These are phyloP conservation scores for Saguinus midas DNA, from an alignment of 2,113 vertebrate species.

Conservation along the genomic window DNA sequence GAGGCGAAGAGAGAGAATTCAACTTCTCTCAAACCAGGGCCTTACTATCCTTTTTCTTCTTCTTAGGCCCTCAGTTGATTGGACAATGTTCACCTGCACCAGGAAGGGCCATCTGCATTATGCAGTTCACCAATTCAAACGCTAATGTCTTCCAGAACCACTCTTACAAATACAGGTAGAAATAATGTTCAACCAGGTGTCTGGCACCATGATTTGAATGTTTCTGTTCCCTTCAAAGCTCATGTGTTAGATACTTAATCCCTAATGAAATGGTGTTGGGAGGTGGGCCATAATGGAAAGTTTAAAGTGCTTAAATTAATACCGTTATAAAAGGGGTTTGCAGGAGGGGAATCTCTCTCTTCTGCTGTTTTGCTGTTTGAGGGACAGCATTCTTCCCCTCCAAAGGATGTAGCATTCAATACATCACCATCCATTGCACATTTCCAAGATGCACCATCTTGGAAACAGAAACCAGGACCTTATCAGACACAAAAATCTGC, in stretches of 20 bases:
- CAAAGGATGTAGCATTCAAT: neutral
- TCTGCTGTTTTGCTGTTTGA: neutral
- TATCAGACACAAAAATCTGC: neutral
- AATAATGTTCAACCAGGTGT: neutral
- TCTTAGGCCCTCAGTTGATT: accelerated
- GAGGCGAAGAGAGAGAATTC: neutral
- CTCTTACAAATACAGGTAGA: neutral
- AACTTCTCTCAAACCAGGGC: neutral
- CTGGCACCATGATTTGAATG: neutral
- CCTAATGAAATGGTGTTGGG: neutral
- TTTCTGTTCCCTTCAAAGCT: neutral
- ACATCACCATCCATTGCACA: no score
- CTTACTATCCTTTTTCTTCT: neutral
- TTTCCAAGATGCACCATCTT: neutral
- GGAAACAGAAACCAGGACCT: neutral
- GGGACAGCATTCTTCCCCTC: neutral
- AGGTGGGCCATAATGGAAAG: neutral
- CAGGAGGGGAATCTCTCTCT: neutral
- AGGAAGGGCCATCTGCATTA: neutral
- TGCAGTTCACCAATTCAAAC: neutral
- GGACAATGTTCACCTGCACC: neutral
- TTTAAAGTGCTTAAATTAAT: neutral
- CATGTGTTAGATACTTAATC: neutral
- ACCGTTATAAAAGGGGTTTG: neutral
- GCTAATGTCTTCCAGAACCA: neutral